Conservation (phyloP, 2,888 invertebrate species). For the Calliopum simillimum region DNA sequence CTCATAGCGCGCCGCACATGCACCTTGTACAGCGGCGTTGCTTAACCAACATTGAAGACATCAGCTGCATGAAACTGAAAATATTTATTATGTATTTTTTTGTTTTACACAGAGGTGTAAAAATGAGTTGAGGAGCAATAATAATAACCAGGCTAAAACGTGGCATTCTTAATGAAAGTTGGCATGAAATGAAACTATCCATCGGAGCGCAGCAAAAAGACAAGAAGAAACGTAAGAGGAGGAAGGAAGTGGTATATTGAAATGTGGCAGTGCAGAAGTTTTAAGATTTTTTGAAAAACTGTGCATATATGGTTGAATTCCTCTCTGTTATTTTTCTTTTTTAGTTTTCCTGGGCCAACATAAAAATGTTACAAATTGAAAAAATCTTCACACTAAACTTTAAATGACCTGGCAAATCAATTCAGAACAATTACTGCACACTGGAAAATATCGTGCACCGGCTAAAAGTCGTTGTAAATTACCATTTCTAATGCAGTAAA, state of each 20-base stretch:
- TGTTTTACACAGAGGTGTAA: neutral
- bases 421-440: too few relatives aligned
- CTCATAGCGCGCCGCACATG: too few relatives aligned
- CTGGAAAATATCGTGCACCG: neutral
- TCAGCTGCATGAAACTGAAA: slow-evolving; percentile 6
- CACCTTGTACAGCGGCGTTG: too few relatives aligned
- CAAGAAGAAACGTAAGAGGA: neutral
- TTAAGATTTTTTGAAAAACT: too few relatives aligned
- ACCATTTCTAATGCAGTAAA: slow-evolving; percentile 8
- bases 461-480: neutral
- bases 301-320: too few relatives aligned
- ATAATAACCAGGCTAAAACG: neutral
- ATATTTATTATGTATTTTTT: neutral
- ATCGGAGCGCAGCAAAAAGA: neutral
- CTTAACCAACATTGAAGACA: neutral
- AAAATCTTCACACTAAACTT: too few relatives aligned
- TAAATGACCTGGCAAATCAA: too few relatives aligned
- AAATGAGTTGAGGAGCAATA: neutral
- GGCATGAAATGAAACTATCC: neutral
- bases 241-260: too few relatives aligned
- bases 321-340: too few relatives aligned
- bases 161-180: slow-evolving; percentile 30
- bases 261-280: too few relatives aligned
- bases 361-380: too few relatives aligned
- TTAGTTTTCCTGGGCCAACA: too few relatives aligned